Percentiles rank a stretch among this genome's conserved stretches.
Conservation (phyloP, 2,797 vertebrate genomes). For the Sebastes iracundus region DNA sequence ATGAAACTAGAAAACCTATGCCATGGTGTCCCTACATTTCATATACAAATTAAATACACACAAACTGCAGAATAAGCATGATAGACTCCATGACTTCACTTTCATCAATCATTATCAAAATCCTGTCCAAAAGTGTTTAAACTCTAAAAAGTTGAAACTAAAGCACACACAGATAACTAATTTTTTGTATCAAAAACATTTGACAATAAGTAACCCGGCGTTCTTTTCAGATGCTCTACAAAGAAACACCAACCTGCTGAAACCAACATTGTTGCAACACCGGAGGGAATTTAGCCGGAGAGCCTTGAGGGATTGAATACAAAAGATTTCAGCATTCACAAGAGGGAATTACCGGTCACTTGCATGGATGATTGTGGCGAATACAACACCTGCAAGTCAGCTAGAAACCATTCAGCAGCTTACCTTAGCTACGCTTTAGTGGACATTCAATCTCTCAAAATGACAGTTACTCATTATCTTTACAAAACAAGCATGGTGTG, state of each 20-base stretch:
- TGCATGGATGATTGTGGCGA: not conserved
- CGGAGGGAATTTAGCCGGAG: not conserved
- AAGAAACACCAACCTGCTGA: not conserved
- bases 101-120: not conserved
- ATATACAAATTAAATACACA: not conserved
- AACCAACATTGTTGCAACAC: conserved; percentile 37
- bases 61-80: not conserved
- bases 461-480: not conserved
- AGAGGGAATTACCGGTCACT: conserved; percentile 21
- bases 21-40: not conserved
- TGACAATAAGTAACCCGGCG: conserved; percentile 1
- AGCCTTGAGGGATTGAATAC: not conserved
- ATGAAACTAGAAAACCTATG: too few species aligned
- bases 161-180: not conserved
- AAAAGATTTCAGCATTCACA: conserved; percentile 17
- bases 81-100: not conserved
- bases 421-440: not conserved
- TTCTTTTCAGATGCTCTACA: not conserved
- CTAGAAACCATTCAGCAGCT: not conserved
- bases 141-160: not conserved
- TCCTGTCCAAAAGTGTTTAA: not conserved
- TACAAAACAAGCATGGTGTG: not conserved
- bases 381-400: not conserved
- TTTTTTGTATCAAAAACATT: not conserved
- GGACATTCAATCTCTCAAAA: not conserved